Base-by-base conservation (phyloP, 2,113 vertebrate genomes). In the Solea senegalensis region DNA sequence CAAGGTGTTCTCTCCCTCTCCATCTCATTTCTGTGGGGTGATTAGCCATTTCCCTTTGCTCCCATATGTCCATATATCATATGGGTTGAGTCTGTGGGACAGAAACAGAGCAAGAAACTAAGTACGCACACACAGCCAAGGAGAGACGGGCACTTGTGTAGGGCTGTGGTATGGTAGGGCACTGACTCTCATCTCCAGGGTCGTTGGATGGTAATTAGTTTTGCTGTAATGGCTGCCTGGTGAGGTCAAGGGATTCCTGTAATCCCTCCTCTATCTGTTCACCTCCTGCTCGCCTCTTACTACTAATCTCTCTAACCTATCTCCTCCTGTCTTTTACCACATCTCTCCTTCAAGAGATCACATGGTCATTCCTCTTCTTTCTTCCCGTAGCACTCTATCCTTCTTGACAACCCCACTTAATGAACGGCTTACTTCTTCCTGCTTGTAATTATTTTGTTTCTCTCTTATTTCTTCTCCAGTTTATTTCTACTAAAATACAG, bases 141-240 rank as follows among this genome's bases (percentile, higher is more conserved):
- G 34, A 68, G 51, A 69, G 72, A 46, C 40, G 71, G 73, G 78
- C 65, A 50, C 58, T 64, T 71, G 62, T 62, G 78, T 2, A 14
- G 71, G 76, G 75, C 79, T 56, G 50, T 66, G 78, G 76, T 69
- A 62, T 60, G 72, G 77, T 54, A 65, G 87, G 79, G 77, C 66
- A 61, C 79, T n/a, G 80, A 80, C 78, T 88, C 74, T 71, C 66
- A 83, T 88, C 91, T 88, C 87, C 69, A 72, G 87, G 88, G 86
- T 87, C 81, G 55, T 69, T 78, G 78, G 67, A 77, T 83, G 74
- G 83, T 92, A 94, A 93, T 94, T 92, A 92, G 91, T 92, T 93
- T 92, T 83, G 69, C 83, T 90, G 85, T 89, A 92, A 91, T 92
- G 87, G 85, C 86, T 72, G 88, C 89, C 88, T 80, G 84, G 84